These are phyloP conservation scores for Colistium nudipinnis DNA, from an alignment of 2,113 vertebrate genomes.

Conservation along the genomic window DNA sequence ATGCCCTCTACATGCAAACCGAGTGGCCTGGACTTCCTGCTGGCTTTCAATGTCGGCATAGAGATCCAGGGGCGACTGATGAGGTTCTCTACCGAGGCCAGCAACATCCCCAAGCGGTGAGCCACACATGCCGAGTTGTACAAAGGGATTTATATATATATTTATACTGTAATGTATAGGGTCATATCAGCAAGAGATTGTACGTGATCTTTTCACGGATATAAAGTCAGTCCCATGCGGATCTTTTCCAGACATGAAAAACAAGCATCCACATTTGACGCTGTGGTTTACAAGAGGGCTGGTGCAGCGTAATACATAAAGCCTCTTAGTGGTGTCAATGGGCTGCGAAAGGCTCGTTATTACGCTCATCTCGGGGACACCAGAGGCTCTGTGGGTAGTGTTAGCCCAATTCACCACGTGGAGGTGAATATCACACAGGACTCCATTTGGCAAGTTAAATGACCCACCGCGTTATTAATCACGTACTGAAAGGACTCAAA, in stretches of 20 bases:
- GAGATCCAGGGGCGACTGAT: constrained; percentile 90
- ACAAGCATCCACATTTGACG: constrained; percentile 8
- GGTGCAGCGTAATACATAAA: constrained; percentile 4
- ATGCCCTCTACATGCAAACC: constrained; percentile 81
- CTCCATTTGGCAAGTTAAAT: constrained; percentile 19
- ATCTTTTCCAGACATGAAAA: neutral
- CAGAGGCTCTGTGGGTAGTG: constrained; percentile 21
- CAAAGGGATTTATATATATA: neutral
- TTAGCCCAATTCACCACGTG: constrained; percentile 40
- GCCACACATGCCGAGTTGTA: constrained; percentile 10
- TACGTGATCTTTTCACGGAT: neutral
- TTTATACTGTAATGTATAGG: neutral
- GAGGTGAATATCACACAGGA: constrained; percentile 29
- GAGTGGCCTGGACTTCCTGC: constrained; percentile 85
- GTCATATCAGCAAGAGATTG: neutral
- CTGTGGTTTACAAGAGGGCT: constrained; percentile 16
- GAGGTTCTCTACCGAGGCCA: constrained; percentile 88
- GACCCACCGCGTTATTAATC: constrained; percentile 10
- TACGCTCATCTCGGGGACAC: constrained; percentile 21
- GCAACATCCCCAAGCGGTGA: constrained; percentile 89
- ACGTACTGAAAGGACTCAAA: constrained; percentile 35
- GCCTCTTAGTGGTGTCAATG: constrained; percentile 31
- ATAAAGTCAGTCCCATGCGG: neutral
- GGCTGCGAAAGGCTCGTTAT: constrained; percentile 27
- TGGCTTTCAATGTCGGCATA: constrained; percentile 88